Percentiles rank a stretch among this genome's conserved stretches.
Evolutionary conservation across 2,797 vertebrate species (phyloP).

Genomic region (Buceros bicornis): DNA sequence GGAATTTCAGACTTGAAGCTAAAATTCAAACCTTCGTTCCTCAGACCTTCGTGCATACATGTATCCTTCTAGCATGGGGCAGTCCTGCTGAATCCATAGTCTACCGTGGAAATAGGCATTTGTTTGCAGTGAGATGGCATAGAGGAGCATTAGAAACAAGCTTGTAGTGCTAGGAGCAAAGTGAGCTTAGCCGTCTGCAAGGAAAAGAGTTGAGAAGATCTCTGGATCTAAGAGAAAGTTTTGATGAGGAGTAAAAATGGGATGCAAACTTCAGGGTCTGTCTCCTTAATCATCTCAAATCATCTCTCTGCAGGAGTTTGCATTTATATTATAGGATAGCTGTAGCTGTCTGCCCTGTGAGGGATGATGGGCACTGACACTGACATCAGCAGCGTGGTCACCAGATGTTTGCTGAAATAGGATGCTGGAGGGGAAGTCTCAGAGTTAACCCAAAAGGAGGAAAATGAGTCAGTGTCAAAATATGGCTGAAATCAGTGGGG

Average conservation of each 20-base stretch:
- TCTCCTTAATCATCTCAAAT: neutral
- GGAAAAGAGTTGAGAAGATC: neutral
- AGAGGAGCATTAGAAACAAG: neutral
- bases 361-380: neutral
- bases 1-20: neutral
- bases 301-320: neutral
- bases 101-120: neutral
- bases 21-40: neutral
- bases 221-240: neutral
- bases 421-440: neutral
- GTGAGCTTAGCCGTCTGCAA: neutral
- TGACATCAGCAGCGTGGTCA: neutral
- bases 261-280: neutral
- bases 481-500: neutral
- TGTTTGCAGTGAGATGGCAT: neutral
- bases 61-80: neutral
- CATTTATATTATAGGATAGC: neutral
- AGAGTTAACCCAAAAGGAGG: neutral
- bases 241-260: neutral
- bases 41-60: fast-evolving
- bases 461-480: neutral
- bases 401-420: neutral
- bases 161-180: neutral
- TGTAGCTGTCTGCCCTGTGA: neutral
- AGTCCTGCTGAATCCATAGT: neutral